phyloP scores from a whole-genome alignment of 2,888 invertebrate genomes.

The Athalia rosae region DNA sequence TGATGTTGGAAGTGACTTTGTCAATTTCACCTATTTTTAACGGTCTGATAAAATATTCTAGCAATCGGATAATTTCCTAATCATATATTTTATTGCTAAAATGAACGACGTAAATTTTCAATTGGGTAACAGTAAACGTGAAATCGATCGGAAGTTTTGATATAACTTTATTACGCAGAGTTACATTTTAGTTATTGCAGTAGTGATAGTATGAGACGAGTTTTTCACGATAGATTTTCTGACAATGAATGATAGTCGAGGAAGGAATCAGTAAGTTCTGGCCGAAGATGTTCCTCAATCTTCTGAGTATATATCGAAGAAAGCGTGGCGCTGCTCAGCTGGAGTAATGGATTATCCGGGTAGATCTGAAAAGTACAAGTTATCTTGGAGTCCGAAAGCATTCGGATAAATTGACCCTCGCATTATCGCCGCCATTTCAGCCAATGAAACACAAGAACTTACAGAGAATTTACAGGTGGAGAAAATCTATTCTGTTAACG shows the following conservation, averaged over 20 bases:
- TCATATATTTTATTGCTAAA: background rate
- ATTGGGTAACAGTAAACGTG: background rate
- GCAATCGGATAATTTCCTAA: too few relatives aligned
- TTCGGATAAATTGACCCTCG: background rate
- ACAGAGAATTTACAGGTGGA: constrained; percentile 11
- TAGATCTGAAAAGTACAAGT: constrained; percentile 55
- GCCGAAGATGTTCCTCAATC: constrained; percentile 47
- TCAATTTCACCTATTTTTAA: too few relatives aligned
- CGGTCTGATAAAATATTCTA: too few relatives aligned
- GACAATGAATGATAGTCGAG: constrained; percentile 52
- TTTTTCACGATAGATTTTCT: constrained; percentile 49
- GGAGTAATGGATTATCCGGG: constrained; percentile 54
- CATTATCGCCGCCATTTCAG: constrained; percentile 3
- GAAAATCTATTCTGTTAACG: constrained; percentile 5
- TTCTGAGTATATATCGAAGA: constrained; percentile 28
- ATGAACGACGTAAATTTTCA: background rate
- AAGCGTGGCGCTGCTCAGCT: constrained; percentile 13
- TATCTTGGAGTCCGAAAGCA: background rate
- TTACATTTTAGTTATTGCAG: constrained; percentile 49
- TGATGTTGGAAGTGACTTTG: too few relatives aligned
- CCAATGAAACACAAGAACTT: constrained; percentile 1
- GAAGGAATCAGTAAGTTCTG: constrained; percentile 47
- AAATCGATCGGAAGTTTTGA: constrained; percentile 28
- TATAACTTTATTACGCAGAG: constrained; percentile 45
- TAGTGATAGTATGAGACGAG: constrained; percentile 52